A percentile compares a stretch with the other conserved stretches of the same genome.
These are phyloP conservation scores for Pachymerium ferrugineum DNA, from an alignment of 2,888 invertebrate species.

Conservation along the genomic window DNA sequence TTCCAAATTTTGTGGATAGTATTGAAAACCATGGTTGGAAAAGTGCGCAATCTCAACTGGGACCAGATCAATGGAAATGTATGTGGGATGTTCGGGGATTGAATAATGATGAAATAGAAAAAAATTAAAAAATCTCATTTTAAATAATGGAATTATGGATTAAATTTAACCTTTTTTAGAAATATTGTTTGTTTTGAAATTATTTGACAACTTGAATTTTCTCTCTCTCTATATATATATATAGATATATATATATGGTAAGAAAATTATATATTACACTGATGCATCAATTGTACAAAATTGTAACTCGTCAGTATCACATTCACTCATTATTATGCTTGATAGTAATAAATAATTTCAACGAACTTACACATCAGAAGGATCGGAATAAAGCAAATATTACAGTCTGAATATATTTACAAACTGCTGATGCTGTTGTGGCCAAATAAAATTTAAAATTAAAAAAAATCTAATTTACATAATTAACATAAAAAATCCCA, in stretches of 20 bases:
- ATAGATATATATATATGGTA: too few relatives aligned
- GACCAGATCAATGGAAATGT: background rate
- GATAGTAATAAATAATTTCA: slow-evolving; percentile 13
- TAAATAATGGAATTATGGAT: too few relatives aligned
- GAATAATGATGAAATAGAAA: background rate
- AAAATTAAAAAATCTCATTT: too few relatives aligned
- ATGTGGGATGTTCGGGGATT: background rate
- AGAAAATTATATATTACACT: slow-evolving; percentile 17
- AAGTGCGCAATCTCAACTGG: background rate
- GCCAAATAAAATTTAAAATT: too few relatives aligned
- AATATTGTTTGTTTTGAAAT: background rate
- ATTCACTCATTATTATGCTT: slow-evolving; percentile 20
- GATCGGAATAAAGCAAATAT: background rate
- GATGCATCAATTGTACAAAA: slow-evolving; percentile 25
- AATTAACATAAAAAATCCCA: background rate
- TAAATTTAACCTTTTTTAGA: background rate
- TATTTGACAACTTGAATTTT: too few relatives aligned
- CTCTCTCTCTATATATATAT: too few relatives aligned
- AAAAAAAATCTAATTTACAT: background rate
- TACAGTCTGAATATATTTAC: slow-evolving; percentile 14
- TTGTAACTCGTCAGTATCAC: slow-evolving; percentile 16
- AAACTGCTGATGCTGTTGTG: background rate
- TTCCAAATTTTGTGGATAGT: background rate
- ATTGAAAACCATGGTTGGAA: background rate
- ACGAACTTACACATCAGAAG: slow-evolving; percentile 5